phyloP scores from a whole-genome alignment of 2,797 vertebrate species.

The Chelonia mydas region DNA sequence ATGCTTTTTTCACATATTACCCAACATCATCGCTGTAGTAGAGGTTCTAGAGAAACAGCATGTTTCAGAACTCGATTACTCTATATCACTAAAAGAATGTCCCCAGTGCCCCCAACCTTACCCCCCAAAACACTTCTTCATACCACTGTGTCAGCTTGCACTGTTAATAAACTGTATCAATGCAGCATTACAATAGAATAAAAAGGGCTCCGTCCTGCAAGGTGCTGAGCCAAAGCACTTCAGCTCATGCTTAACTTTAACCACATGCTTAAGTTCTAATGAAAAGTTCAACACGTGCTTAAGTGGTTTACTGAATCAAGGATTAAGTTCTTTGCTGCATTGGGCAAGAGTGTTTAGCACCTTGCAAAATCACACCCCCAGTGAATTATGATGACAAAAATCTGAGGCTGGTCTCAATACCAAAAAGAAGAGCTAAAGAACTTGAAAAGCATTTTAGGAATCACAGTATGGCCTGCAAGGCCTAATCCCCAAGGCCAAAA shows the following conservation, averaged over 20 bases:
- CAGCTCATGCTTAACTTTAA: rapidly evolving
- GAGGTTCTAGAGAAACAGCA: not conserved
- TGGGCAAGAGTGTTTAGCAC: not conserved
- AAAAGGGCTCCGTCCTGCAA: not conserved
- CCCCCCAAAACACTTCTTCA: not conserved
- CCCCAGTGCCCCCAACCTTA: not conserved
- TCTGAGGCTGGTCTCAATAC: not conserved
- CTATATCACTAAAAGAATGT: not conserved
- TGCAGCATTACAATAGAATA: not conserved
- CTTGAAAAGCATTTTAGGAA: constrained; percentile 17
- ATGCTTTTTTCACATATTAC: constrained; percentile 1
- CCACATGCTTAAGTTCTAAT: rapidly evolving
- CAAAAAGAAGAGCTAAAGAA: not conserved
- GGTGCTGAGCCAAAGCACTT: not conserved
- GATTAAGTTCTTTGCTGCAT: not conserved
- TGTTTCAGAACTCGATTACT: not conserved
- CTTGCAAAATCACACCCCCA: not conserved
- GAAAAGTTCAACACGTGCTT: not conserved
- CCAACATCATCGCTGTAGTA: not conserved
- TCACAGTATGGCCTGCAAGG: not conserved
- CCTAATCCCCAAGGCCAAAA: not conserved
- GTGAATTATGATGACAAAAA: not conserved
- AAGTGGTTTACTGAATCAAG: not conserved
- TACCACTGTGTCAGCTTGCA: not conserved
- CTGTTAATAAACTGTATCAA: not conserved